Base-by-base conservation (phyloP, 2,888 invertebrate species). In the Micoletzkya japonica region DNA sequence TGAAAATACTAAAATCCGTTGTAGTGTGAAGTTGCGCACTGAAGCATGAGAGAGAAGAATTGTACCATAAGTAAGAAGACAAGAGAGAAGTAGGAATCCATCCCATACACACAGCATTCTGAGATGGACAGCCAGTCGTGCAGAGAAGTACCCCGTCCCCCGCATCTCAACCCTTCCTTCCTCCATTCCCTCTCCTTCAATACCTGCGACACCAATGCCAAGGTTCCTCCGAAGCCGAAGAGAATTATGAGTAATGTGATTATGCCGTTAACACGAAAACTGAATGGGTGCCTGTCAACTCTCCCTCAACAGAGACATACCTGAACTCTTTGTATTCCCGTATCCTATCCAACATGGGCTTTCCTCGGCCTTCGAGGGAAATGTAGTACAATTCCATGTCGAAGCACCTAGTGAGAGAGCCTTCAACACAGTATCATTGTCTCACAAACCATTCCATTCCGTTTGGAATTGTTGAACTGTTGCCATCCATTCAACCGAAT, bases 91-190 rank as follows among this genome's bases (percentile, higher is more conserved):
- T 28, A 77, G 75, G 4, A 78, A 44, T 20, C 80, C 79, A 69
- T 84, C 84, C 83, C 83, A 84, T 24, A 81, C 61, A 56, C 83
- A 85, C 28, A 84, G 78, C 79, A 82, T 81, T 26, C 76, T 74
- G 54, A 84, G 61, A 71, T 84, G 84, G 34, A 77, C 74, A 7
- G 84, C 81, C 26, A 84, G 66, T 1, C 84, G 79, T 52, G 77
- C 79, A 4, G 84, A 84, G 72, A 84, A 84, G 37, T 78, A 76
- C 14, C 77, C 76, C n/a, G 82, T 80, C 32, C 76, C 74, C 24
- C 76, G 76, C 30, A 84, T 81, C 81, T 82, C 63, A 10, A 54
- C 7, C 7, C 7, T 17, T 17, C 7, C 30, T 32, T 28, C n/a
- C 17, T 10, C 24, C 6, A 58, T 10, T 17, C 30, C 17, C 17